phyloP scores from a whole-genome alignment of 2,797 vertebrate species.

The Limosa lapponica region DNA sequence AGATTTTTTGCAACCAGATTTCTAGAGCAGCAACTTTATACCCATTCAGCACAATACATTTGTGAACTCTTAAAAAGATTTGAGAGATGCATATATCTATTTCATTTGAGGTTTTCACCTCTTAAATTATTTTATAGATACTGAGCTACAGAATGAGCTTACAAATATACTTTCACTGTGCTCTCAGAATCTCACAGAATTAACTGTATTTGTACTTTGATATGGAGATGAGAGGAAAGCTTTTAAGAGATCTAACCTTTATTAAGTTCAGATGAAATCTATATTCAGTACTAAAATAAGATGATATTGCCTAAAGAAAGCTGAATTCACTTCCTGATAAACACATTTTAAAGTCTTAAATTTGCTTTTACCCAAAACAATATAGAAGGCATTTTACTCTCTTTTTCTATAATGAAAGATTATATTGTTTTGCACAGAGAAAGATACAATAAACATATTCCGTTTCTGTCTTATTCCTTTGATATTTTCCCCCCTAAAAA shows the following conservation, averaged over 20 bases:
- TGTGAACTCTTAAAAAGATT: background rate
- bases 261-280: constrained; percentile 83
- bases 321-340: constrained; percentile 4
- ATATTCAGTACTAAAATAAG: constrained; percentile 63
- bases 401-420: background rate
- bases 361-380: constrained; percentile 9
- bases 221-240: constrained; percentile 82
- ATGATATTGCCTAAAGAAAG: background rate
- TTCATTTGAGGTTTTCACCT: constrained; percentile 70
- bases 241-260: constrained; percentile 84
- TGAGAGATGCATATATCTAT: fast-evolving
- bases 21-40: background rate
- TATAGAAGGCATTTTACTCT: background rate
- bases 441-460: background rate
- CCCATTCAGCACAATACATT: background rate
- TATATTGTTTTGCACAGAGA: background rate
- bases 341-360: background rate
- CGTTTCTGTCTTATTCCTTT: background rate
- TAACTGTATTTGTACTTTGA: constrained; percentile 85
- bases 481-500: constrained; percentile 14
- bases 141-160: constrained; percentile 80
- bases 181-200: constrained; percentile 82
- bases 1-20: background rate
- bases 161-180: constrained; percentile 83
- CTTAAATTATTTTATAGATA: constrained; percentile 79